Evolutionary conservation across 2,888 invertebrate species (phyloP).

Genomic region (Amorpha juglandis): DNA sequence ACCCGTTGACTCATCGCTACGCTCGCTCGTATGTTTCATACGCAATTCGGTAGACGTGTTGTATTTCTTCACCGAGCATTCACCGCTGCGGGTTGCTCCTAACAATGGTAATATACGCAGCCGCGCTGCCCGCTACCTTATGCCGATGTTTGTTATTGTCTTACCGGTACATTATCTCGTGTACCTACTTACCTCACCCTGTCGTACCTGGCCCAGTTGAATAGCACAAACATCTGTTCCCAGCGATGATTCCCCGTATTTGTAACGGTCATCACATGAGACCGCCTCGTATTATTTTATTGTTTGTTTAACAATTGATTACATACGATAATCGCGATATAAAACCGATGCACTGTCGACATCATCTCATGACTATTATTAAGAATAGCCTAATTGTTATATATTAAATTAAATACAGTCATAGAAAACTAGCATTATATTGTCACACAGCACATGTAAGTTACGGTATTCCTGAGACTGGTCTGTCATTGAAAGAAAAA

Average conservation of each 20-base stretch:
- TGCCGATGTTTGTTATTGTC: slow-evolving; percentile 4
- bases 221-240: not conserved
- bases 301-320: not conserved
- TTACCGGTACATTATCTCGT: not conserved
- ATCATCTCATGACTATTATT: slow-evolving; percentile 5
- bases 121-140: not conserved
- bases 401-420: not conserved
- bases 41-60: slow-evolving; percentile 64
- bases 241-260: not conserved
- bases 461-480: not conserved
- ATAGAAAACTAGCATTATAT: not conserved
- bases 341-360: slow-evolving; percentile 15
- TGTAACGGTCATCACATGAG: slow-evolving; percentile 6
- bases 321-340: not conserved
- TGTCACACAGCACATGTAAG: not conserved
- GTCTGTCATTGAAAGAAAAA: not conserved
- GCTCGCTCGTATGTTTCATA: slow-evolving; percentile 66
- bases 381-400: not conserved
- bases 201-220: not conserved
- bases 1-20: slow-evolving; percentile 78
- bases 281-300: not conserved
- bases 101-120: slow-evolving; percentile 43
- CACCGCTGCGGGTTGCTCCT: slow-evolving; percentile 36
- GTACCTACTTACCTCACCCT: too few species aligned
- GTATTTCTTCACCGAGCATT: slow-evolving; percentile 36